A percentile compares a stretch with the other conserved stretches of the same genome.
Evolutionary conservation across 2,797 vertebrate genomes (phyloP).

Genomic region (Dromococcyx pavoninus): DNA sequence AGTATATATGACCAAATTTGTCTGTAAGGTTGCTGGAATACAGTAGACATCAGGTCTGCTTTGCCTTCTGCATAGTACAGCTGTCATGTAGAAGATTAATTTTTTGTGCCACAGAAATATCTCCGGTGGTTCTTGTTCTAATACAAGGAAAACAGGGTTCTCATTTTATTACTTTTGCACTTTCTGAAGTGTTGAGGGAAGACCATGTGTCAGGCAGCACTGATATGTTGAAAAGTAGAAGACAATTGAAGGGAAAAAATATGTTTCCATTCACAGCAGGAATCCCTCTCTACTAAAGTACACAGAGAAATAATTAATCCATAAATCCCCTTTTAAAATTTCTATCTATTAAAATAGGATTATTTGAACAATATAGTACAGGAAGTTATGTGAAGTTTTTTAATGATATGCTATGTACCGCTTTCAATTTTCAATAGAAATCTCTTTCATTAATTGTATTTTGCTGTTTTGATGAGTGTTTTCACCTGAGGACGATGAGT

Average conservation of each 20-base stretch:
- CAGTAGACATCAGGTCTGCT: not conserved
- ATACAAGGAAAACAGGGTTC: not conserved
- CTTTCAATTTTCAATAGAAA: not conserved
- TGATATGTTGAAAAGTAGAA: not conserved
- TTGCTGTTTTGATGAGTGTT: conserved; percentile 30
- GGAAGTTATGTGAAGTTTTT: not conserved
- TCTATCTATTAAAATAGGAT: not conserved
- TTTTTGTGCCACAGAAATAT: not conserved
- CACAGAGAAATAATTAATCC: not conserved
- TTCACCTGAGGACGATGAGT: conserved; percentile 1
- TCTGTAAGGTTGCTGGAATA: not conserved
- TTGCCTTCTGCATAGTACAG: not conserved
- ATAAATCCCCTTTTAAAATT: not conserved
- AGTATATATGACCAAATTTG: not conserved
- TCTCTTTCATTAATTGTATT: conserved; percentile 14
- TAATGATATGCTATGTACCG: not conserved
- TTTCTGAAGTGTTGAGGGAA: not conserved
- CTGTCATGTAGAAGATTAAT: not conserved
- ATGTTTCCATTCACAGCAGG: not conserved
- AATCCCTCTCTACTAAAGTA: not conserved
- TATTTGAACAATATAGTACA: not conserved
- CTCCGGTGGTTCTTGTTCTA: not conserved
- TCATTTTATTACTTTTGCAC: not conserved
- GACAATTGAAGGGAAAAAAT: not conserved
- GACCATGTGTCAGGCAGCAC: not conserved